Evolutionary conservation across 2,888 invertebrate species (phyloP), one percentile per base, ranked within the genome.

Genomic region (Phlogophora meticulosa): DNA sequence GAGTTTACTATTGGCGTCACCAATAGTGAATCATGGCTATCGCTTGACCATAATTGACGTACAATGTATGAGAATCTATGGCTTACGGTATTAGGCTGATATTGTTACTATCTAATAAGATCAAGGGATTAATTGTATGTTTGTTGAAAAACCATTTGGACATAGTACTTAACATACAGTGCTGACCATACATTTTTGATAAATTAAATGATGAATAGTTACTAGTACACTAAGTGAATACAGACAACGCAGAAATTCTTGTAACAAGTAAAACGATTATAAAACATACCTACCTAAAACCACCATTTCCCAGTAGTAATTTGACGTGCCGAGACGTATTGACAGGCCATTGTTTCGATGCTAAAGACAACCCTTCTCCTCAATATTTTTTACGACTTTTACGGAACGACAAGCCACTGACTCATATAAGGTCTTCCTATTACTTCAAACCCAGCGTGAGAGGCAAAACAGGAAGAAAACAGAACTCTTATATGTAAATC

Each of bases 401-500:
- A 9, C 22, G 24, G 1, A 57, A 53, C 61, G 56, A 58, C 43
- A 61, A 55, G 45, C 36, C 46, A 9, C 45, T 77, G 61, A 72
- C 46, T 57, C 58, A 55, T 53, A 58, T 55, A 76, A 72, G 36
- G 46, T 36, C 61, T 61, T 53, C 24, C 49, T 28, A 49, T 76
- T 46, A 53, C 42, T 57, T 38, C 48, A 55, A 70, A 52, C 52
- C n/a, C 56, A 48, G 24, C 24, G 17, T 58, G 7, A 38, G 57
- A 58, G 36, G 55, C 42, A 45, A 65, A 76, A 73, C 55, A 62
- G 67, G 49, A 84, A 85, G 88, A 85, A 88, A 89, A 88, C 81
- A 90, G 82, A 85, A 86, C 85, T 85, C 81, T 85, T 85, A 86
- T 90, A 91, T 88, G 90, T 86, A 91, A 91, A 94, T 93, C 90